A percentile compares a stretch with the other conserved stretches of the same genome.
phyloP scores from a whole-genome alignment of 2,888 invertebrate genomes.

The Schrankia costaestrigalis region DNA sequence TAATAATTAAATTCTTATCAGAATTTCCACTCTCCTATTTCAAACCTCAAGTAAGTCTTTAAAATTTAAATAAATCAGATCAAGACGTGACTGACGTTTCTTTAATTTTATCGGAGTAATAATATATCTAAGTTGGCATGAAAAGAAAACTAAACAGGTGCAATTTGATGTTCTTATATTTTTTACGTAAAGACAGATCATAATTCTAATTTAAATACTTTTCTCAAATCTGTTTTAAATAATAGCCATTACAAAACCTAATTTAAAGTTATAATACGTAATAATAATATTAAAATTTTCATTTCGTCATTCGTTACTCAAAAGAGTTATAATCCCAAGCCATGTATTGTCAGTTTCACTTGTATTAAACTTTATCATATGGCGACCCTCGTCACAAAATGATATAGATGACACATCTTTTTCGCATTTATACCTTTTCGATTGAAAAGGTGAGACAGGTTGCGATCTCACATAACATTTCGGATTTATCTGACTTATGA shows the following conservation, averaged over 20 bases:
- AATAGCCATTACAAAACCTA: no score
- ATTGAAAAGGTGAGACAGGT: constrained; percentile 33
- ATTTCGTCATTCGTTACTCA: constrained; percentile 5
- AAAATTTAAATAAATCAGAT: no score
- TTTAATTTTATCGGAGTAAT: no score
- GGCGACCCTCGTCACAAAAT: constrained; percentile 59
- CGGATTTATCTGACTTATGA: constrained; percentile 23
- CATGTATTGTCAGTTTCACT: constrained; percentile 35
- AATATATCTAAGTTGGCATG: no score
- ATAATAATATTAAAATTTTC: constrained; percentile 4
- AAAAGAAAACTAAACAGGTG: neutral
- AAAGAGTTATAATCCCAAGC: constrained; percentile 13
- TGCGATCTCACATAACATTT: constrained; percentile 24
- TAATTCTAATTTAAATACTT: no score
- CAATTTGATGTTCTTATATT: neutral
- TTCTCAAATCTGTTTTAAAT: no score
- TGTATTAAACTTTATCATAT: constrained; percentile 51
- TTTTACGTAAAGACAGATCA: no score
- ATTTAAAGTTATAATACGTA: no score
- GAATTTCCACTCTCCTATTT: no score
- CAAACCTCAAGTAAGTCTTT: no score
- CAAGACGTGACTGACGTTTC: constrained; percentile 1
- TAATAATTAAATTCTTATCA: no score
- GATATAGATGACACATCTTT: constrained; percentile 44
- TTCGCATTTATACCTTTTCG: constrained; percentile 34